Evolutionary conservation across 2,113 vertebrate species (phyloP), one percentile per base, ranked within the genome.

Genomic region (Reinhardtius hippoglossoides): DNA sequence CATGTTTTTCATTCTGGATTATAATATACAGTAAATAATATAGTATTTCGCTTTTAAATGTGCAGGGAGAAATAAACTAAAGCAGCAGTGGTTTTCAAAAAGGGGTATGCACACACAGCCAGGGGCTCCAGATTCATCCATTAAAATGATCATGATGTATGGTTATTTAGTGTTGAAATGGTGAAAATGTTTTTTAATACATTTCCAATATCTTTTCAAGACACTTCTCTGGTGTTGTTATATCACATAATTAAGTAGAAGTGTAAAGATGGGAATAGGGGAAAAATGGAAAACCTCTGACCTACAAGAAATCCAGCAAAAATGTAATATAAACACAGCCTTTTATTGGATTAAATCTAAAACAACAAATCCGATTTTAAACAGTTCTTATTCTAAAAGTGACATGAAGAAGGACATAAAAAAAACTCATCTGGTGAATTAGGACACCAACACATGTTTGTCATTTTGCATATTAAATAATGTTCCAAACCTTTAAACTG

Each of bases 401-500:
- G 16, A 50, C 18, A 50, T 18, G 6, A 18, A 20, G 46, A 50
- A 20, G 46, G 4, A 50, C 18, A 50, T 50, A 50, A 50, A 4
- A 50, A 20, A 3, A 18, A n/a, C 46, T 50, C 18, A 20, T 18
- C 7, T 9, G 4, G 8, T 20, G 14, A 54, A 9, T 54, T n/a
- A 54, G 50, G 50, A 54, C 18, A n/a, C 50, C 50, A 54, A 54
- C 50, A 21, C 6, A 31, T 31, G 31, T 31, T 31, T 52, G 50
- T n/a, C 14, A 54, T 54, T 26, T 57, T 26, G 71, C 37, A 71
- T 9, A 80, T 74, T 80, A 18, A 55, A 74, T 64, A 20, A 61
- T 52, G 12, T 15, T 52, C 21, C 35, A 37, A 24, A 50, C 44
- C 35, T 67, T 35, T 50, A 24, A 54, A 20, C 9, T 54, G 8